Percentiles rank a stretch among this genome's conserved stretches.
These are phyloP conservation scores for Pseudotriccus pelzelni DNA, from an alignment of 2,797 vertebrate species.

Conservation along the genomic window DNA sequence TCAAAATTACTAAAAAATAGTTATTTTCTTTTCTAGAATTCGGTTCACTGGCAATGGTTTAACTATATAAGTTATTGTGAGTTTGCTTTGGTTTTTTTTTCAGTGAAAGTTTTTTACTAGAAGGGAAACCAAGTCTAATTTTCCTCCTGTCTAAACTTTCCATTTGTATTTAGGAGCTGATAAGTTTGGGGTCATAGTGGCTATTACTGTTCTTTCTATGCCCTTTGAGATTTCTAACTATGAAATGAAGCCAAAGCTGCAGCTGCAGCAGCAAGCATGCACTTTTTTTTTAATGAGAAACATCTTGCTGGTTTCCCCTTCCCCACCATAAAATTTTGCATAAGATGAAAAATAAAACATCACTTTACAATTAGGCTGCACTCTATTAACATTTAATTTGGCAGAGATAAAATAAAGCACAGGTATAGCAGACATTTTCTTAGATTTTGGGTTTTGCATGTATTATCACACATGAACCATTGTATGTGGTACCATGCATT, in stretches of 20 bases:
- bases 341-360: not conserved
- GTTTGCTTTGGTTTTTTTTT: not conserved
- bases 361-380: not conserved
- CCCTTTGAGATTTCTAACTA: conserved; percentile 23
- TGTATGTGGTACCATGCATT: not conserved
- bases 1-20: not conserved
- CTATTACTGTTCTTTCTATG: conserved; percentile 16
- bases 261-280: conserved; percentile 48
- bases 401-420: not conserved
- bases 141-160: conserved; percentile 21
- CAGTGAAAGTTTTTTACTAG: not conserved
- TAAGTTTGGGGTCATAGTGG: conserved; percentile 26
- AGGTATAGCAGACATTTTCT: not conserved
- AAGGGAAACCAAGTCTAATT: not conserved
- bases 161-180: conserved; percentile 45
- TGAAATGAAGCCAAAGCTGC: conserved; percentile 55
- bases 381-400: not conserved
- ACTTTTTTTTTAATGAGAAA: conserved; percentile 27
- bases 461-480: not conserved
- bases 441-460: not conserved
- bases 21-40: not conserved
- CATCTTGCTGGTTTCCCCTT: conserved; percentile 43
- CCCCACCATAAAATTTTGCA: not conserved
- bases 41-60: not conserved
- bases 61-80: not conserved